A percentile compares a stretch with the other conserved stretches of the same genome.
phyloP scores from a whole-genome alignment of 2,888 invertebrate species.

The Chaetogeoica ovagalla region DNA sequence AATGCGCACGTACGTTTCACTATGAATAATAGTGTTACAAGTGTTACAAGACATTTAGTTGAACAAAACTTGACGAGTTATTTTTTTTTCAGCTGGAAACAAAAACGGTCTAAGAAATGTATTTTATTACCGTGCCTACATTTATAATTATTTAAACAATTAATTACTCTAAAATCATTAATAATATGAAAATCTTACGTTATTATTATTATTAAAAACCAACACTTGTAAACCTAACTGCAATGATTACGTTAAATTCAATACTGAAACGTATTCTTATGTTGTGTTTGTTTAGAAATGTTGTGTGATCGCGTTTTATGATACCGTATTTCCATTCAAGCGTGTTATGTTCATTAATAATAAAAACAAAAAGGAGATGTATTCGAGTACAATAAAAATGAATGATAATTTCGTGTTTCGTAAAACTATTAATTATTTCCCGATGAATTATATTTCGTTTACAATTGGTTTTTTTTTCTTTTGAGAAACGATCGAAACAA shows the following conservation, averaged over 20 bases:
- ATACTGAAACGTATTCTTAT: not conserved
- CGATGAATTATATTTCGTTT: too few species aligned
- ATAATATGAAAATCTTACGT: not conserved
- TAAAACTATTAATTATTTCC: too few species aligned
- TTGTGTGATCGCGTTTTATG: too few species aligned
- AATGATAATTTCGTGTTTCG: too few species aligned
- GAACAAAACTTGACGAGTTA: slow-evolving; percentile 6
- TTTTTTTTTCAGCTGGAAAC: not conserved
- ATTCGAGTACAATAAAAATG: too few species aligned
- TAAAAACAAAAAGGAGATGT: too few species aligned
- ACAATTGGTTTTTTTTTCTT: too few species aligned
- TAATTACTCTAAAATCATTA: not conserved
- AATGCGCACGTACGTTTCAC: not conserved
- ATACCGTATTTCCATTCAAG: too few species aligned
- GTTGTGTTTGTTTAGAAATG: too few species aligned
- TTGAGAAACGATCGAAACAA: too few species aligned
- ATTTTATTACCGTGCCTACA: not conserved
- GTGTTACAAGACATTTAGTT: slow-evolving; percentile 24
- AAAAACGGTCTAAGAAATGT: slow-evolving; percentile 6
- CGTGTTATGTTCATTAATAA: too few species aligned
- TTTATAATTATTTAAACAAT: slow-evolving; percentile 1
- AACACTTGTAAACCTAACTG: not conserved
- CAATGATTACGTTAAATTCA: not conserved
- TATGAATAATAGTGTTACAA: slow-evolving; percentile 38
- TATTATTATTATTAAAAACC: slow-evolving; percentile 1